These are phyloP conservation scores for Balaeniceps rex DNA, from an alignment of 2,113 vertebrate species.

Conservation along the genomic window DNA sequence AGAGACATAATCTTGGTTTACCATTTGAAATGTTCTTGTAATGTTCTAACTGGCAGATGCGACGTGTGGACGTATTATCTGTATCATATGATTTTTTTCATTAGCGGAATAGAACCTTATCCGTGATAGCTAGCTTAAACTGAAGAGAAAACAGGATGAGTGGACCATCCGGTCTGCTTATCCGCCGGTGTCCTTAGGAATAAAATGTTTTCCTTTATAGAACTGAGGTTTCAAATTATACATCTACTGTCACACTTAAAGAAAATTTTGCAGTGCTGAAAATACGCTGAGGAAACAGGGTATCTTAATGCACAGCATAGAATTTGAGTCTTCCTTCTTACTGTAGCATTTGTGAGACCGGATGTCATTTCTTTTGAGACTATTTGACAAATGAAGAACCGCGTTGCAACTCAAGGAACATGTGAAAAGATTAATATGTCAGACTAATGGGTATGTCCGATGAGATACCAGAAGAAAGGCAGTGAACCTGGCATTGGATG, in stretches of 20 bases:
- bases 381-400: not conserved
- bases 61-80: not conserved
- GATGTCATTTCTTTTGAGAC: not conserved
- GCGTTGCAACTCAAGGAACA: not conserved
- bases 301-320: not conserved
- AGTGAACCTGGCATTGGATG: not conserved
- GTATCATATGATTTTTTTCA: not conserved
- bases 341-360: not conserved
- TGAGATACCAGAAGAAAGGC: not conserved
- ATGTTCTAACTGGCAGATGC: not conserved
- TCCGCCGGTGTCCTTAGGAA: fast-evolving
- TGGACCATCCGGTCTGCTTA: not conserved
- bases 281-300: not conserved
- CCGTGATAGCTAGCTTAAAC: not conserved
- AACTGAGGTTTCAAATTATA: not conserved
- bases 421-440: not conserved
- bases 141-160: not conserved
- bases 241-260: fast-evolving
- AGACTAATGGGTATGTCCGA: not conserved
- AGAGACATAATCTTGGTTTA: not conserved
- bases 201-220: not conserved
- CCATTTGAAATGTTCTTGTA: not conserved
- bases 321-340: not conserved
- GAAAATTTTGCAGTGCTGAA: not conserved
- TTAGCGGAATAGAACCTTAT: not conserved